These are phyloP conservation scores for Panulirus ornatus DNA, from an alignment of 1,140 invertebrate genomes.

Conservation along the genomic window DNA sequence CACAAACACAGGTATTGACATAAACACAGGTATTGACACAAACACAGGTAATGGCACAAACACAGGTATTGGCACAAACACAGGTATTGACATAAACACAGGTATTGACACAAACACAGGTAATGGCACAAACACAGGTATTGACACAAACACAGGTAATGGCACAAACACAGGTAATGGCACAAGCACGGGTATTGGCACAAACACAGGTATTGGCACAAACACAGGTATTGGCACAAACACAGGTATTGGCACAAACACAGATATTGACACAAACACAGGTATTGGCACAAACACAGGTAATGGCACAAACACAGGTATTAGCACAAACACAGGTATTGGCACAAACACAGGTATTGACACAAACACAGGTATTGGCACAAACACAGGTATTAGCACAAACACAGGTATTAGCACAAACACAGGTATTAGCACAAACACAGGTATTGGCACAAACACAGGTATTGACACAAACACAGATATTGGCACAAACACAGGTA, in stretches of 20 bases:
- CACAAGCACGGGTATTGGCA: no score
- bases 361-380: no score
- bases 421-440: background rate
- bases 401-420: background rate
- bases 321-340: background rate
- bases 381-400: background rate
- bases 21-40: background rate
- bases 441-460: no score
- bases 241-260: background rate
- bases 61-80: background rate
- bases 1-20: no score
- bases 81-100: slow-evolving; percentile 88
- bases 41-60: background rate
- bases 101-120: slow-evolving; percentile 78
- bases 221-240: background rate
- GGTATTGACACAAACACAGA: background rate
- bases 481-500: background rate
- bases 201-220: background rate
- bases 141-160: background rate
- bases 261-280: slow-evolving; percentile 88
- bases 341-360: no score
- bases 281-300: slow-evolving; percentile 78
- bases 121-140: background rate
- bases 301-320: background rate
- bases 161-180: no score